Conservation (phyloP, 2,113 vertebrate genomes). For the Dinomys branickii region DNA sequence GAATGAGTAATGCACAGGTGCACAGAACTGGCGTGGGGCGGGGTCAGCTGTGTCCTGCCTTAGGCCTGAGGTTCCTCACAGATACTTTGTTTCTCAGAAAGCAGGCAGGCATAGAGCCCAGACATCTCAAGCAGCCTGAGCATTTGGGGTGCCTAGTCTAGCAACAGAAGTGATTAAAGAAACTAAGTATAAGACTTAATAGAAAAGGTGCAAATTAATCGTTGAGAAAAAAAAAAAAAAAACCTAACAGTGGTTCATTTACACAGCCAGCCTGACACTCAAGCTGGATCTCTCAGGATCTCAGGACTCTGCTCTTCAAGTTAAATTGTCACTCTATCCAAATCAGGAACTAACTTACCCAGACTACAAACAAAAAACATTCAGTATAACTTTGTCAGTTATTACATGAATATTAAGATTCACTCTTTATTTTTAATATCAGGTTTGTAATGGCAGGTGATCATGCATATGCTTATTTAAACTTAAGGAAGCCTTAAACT, state of each 20-base stretch:
- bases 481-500: not conserved
- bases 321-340: not conserved
- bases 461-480: not conserved
- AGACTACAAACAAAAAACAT: not conserved
- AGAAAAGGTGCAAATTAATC: not conserved
- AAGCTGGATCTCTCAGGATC: not conserved
- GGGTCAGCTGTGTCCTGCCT: not conserved
- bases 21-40: not conserved
- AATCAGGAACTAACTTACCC: not conserved
- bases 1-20: constrained; percentile 56
- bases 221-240: not conserved
- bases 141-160: not conserved
- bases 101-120: not conserved
- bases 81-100: not conserved
- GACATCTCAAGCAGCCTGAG: not conserved
- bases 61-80: not conserved
- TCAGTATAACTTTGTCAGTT: not conserved
- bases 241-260: not conserved
- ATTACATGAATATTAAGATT: not conserved
- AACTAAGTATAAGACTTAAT: not conserved
- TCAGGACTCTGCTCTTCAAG: not conserved
- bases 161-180: not conserved
- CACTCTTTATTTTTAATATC: not conserved
- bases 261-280: not conserved
- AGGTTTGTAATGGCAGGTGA: not conserved